Evolutionary conservation across 2,888 invertebrate genomes (phyloP), one percentile per base, ranked within the genome.

Genomic region (Drosophila rellima): DNA sequence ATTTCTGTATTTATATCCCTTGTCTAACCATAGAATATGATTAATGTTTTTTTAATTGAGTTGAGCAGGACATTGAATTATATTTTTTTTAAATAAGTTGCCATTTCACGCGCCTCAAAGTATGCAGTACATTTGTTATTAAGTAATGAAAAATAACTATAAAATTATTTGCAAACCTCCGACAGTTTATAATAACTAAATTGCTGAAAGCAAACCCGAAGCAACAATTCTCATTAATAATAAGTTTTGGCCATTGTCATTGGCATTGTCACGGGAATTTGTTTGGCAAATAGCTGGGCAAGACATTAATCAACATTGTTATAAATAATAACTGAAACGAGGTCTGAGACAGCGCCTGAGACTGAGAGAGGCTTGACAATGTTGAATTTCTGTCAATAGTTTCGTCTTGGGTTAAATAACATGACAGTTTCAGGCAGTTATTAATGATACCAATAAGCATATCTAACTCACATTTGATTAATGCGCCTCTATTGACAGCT

Each of bases 361-460:
- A n/a, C n/a, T n/a, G n/a, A n/a, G n/a, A n/a, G n/a, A n/a, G n/a
- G n/a, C n/a, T n/a, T 51, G 42, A 29, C 40, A 51, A 35, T 61
- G 56, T 52, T 56, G 54, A 60, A 73, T 54, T 52, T 50, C 66
- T 57, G 70, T 77, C 80, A 80, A 76, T 77, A 76, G 77, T 71
- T 80, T 77, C 62, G 67, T 65, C 47, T 62, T 23, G 51, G 54
- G 63, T 70, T 78, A 68, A 78, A 61, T 65, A 68, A 79, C 82
- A 78, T 78, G 82, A 74, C 79, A 78, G 68, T 2, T 13, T 13
- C 26, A 62, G 15, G 15, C 70, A 78, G 71, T 79, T 79, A 82
- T 79, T 82, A 78, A 82, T 82, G 79, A 79, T 74, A 68, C 47
- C 56, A 31, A 51, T 57, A 60, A 56, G 31, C 66, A 37, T 42